Evolutionary conservation across 2,888 invertebrate species (phyloP), one percentile per base, ranked within the genome.

Genomic region (Crossocerus cetratus): DNA sequence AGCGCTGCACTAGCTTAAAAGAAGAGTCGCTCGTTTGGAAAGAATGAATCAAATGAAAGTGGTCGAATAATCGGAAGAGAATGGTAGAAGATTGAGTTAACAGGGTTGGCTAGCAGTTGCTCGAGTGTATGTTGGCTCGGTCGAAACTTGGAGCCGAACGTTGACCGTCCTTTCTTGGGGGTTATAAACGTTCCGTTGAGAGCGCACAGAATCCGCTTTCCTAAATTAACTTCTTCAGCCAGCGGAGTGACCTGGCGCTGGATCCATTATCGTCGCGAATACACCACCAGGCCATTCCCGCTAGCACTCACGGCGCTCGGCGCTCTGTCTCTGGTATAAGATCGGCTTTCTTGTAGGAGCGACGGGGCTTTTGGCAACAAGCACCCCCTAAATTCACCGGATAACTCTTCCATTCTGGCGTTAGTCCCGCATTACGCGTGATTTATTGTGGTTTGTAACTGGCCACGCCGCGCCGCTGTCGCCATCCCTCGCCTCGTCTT

Each of bases 331-430:
- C 32, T 32, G 8, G 56, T 45, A 66, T 62, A 65, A 62, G 55
- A 53, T 4, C 64, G 60, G 69, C 63, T 68, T 78, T 78, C 74
- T 83, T 16, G 49, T 81, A 78, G 32, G 70, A 65, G 68, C 65
- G 68, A 49, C 66, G 69, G 49, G 45, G 76, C 67, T 83, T 85
- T 85, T 85, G 86, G 86, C 86, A 86, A 82, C 83, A 76, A 76
- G 65, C 79, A 65, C 68, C 53, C 70, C 81, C 80, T 86, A 84
- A 86, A 86, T 86, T 86, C 74, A 58, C 65, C 61, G 72, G 78
- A 86, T 84, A 82, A 86, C 81, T 86, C 82, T 76, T 77, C 72
- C 78, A 72, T 69, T 32, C 62, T 66, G 57, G 61, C 72, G 76
- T 75, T 83, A 83, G 82, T 82, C 49, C 80, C 72, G 80, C 75